Evolutionary conservation across 2,888 invertebrate genomes (phyloP).

Genomic region (Alloplasta piceator): DNA sequence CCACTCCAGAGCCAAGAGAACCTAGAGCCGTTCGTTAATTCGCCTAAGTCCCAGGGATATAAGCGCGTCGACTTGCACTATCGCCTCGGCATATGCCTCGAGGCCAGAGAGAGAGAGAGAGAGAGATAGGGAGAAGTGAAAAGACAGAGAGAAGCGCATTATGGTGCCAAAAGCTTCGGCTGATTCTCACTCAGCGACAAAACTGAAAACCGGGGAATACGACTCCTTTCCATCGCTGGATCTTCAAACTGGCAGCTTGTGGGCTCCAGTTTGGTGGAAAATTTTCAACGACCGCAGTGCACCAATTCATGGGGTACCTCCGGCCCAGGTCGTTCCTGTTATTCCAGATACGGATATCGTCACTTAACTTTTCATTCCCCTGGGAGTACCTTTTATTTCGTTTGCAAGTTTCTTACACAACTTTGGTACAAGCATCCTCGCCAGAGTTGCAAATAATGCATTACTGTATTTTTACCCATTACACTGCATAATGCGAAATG

Average conservation of each 20-base stretch:
- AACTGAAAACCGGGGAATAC: constrained; percentile 36
- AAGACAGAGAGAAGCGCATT: too few relatives aligned
- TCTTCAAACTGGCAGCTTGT: constrained; percentile 15
- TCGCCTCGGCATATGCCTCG: constrained; percentile 26
- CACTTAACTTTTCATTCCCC: too few relatives aligned
- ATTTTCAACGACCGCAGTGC: constrained; percentile 59
- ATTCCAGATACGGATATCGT: too few relatives aligned
- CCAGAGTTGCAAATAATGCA: too few relatives aligned
- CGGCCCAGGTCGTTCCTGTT: too few relatives aligned
- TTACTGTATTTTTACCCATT: too few relatives aligned
- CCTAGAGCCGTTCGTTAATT: constrained; percentile 60
- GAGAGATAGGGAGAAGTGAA: too few relatives aligned
- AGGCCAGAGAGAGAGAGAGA: neutral
- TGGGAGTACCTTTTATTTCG: too few relatives aligned
- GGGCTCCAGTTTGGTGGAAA: constrained; percentile 42
- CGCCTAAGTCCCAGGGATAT: constrained; percentile 59
- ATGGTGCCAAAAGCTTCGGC: too few relatives aligned
- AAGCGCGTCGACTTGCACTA: constrained; percentile 53
- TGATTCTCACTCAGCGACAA: constrained; percentile 19
- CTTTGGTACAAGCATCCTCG: too few relatives aligned
- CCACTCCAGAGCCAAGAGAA: constrained; percentile 20
- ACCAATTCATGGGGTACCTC: constrained; percentile 59
- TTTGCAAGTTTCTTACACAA: too few relatives aligned
- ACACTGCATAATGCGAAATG: too few relatives aligned
- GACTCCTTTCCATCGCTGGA: constrained; percentile 20